Percentiles rank a stretch among this genome's conserved stretches.
phyloP scores from a whole-genome alignment of 2,797 vertebrate genomes.

The Cuniculus paca region DNA sequence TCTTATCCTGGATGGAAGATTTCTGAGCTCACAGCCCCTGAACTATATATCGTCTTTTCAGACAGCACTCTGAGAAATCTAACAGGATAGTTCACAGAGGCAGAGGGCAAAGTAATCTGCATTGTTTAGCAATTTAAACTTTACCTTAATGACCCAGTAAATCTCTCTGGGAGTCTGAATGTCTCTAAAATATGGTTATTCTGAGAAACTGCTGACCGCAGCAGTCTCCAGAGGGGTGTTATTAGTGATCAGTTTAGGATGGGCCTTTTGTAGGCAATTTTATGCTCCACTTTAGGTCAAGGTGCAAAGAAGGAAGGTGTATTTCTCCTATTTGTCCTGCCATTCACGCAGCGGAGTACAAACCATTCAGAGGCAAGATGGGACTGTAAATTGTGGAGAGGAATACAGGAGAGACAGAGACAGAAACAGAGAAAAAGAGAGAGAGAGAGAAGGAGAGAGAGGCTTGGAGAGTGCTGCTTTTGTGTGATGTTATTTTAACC shows the following conservation, averaged over 20 bases:
- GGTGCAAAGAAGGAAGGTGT: conserved; percentile 65
- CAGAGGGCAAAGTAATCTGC: conserved; percentile 43
- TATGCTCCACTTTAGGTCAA: conserved; percentile 75
- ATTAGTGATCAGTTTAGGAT: conserved; percentile 75
- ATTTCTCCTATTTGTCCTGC: conserved; percentile 77
- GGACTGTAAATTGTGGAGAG: neutral
- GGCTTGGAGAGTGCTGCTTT: no score
- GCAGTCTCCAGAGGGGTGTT: conserved; percentile 75
- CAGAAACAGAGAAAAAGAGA: no score
- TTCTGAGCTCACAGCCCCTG: neutral
- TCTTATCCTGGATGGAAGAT: neutral
- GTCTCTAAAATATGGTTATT: conserved; percentile 49
- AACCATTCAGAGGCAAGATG: neutral
- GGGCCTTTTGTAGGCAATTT: conserved; percentile 74
- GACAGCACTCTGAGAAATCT: neutral
- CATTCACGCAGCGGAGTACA: conserved; percentile 65
- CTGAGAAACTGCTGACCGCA: conserved; percentile 81
- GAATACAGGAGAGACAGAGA: neutral
- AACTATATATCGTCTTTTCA: neutral
- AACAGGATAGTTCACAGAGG: neutral
- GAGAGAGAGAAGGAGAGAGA: no score
- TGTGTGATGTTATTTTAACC: neutral
- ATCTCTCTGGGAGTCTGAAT: conserved; percentile 80
- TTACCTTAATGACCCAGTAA: conserved; percentile 75
- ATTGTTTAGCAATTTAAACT: conserved; percentile 69